Base-by-base conservation (phyloP, 2,797 vertebrate genomes). In the Sardinella longiceps region DNA sequence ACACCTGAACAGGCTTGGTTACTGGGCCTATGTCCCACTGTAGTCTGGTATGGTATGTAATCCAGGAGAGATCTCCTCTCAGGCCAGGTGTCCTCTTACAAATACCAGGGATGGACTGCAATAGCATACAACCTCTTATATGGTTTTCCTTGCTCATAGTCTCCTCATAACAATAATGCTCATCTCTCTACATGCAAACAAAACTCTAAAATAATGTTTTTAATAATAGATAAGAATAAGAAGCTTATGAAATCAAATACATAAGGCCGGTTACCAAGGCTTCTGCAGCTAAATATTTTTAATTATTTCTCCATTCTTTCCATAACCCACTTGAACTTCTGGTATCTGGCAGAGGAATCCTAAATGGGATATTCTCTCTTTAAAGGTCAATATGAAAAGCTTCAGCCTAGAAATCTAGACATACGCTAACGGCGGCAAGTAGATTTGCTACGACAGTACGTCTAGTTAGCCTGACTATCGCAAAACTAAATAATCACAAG, bases 71-170 rank as follows among this genome's bases (percentile, higher is more conserved):
- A 77, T 77, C 70, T 77, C 63, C 30, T 30, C 51, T 15, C 51
- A 23, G 60, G 37, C 39, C 33, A 81, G 81, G 81, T 85, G 81
- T 81, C n/a, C n/a, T 56, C n/a, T 84, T 60, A 50, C 80, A 39
- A 46, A 77, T 85, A 80, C 63, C 37, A 9, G n/a, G 48, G 48
- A 74, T 33, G 12, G 66, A 74, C 66, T 74, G 66, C 1, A 30
- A 74, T 33, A 30, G 66, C 66, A 74, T 37, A 30, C 66, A 37
- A 70, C 30, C n/a, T 43, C 60, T 25, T 45, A 7, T 6, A 50
- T 80, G 30, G 12, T 70, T 70, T 53, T 20, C 66, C 4, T 5
- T 14, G 12, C 63, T 33, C 11, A 50, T 48, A 14, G 46, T 10
- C 12, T 48, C 0, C 33, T 4, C 30, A 9, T 6, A 74, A 5